phyloP scores from a whole-genome alignment of 2,888 invertebrate genomes.

The Odontomyia ornata region DNA sequence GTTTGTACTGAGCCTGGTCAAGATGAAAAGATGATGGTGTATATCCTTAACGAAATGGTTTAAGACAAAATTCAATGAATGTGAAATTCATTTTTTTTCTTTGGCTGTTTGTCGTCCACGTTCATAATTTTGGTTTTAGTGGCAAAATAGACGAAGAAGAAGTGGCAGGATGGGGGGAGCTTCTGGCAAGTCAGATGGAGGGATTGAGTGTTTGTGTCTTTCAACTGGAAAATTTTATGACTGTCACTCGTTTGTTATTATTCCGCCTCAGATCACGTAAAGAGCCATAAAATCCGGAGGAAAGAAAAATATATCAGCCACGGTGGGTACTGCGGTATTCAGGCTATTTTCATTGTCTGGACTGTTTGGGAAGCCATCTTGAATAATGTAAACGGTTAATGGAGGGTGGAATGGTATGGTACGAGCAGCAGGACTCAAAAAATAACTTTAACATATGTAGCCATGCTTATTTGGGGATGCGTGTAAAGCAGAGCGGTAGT shows the following conservation, averaged over 20 bases:
- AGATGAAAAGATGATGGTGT: conserved; percentile 26
- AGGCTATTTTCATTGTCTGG: no score
- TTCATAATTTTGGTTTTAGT: conserved; percentile 29
- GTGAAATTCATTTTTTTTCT: conserved; percentile 28
- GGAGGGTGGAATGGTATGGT: background rate
- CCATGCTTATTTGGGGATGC: background rate
- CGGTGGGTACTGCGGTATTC: no score
- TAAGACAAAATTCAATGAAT: conserved; percentile 30
- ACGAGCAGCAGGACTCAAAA: no score
- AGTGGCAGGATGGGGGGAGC: background rate
- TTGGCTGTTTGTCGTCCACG: no score
- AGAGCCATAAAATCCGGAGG: conserved; percentile 21
- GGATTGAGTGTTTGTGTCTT: conserved; percentile 1
- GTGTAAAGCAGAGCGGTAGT: background rate
- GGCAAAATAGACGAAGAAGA: no score
- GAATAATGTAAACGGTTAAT: conserved; percentile 6
- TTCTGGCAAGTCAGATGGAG: background rate
- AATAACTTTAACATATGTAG: background rate
- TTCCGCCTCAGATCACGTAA: conserved; percentile 35
- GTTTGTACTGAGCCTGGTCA: conserved; percentile 14
- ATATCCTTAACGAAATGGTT: conserved; percentile 13
- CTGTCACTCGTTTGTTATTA: conserved; percentile 36
- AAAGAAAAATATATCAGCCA: background rate
- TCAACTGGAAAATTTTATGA: conserved; percentile 32
- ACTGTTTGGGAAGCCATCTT: background rate